Evolutionary conservation across 2,113 vertebrate genomes (phyloP), one percentile per base, ranked within the genome.

Genomic region (Rallus limicola): DNA sequence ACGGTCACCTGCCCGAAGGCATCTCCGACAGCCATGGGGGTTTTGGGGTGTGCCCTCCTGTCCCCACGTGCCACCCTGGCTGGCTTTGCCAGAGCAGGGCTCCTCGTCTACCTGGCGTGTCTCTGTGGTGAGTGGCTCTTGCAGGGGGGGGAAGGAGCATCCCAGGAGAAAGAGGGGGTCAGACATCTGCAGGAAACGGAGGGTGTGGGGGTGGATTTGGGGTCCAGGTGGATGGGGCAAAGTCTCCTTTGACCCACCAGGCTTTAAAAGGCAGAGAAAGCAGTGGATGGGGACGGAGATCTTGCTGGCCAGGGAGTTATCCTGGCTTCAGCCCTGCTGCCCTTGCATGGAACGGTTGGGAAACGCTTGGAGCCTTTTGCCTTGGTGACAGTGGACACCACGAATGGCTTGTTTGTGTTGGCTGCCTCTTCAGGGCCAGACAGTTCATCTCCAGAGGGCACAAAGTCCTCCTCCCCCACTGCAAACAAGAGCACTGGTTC

Each of bases 361-460:
- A 77, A 88, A 82, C 3, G 33, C 33, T 44, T 82, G 78, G 90
- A 77, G 33, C 50, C 33, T 63, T 25, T 63, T 25, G 23, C 34
- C 75, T 24, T 1, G 2, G 16, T 82, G 42, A 36, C 34, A 12
- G 34, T 42, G 28, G 36, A 7, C 28, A 29, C 13, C 58, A 65
- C 33, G 53, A 92, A n/a, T 11, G 8, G 50, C 16, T 52, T 82
- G 50, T 87, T 77, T 92, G 84, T 23, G 36, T 82, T 92, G 90
- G 90, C 84, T 13, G 6, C 69, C 28, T n/a, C 70, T 64, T 56
- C 77, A 56, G 70, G 77, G 83, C 23, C 9, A 0, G 10, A 11
- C 5, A 5, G 58, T 65, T 52, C 3, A 3, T 77, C 88, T 82
- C 29, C 52, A 29, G 18, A 81, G 33, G 78, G 58, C 64, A 64